Percentiles rank a stretch among this genome's conserved stretches.
Evolutionary conservation across 2,888 invertebrate genomes (phyloP).

Genomic region (Mimas tiliae): DNA sequence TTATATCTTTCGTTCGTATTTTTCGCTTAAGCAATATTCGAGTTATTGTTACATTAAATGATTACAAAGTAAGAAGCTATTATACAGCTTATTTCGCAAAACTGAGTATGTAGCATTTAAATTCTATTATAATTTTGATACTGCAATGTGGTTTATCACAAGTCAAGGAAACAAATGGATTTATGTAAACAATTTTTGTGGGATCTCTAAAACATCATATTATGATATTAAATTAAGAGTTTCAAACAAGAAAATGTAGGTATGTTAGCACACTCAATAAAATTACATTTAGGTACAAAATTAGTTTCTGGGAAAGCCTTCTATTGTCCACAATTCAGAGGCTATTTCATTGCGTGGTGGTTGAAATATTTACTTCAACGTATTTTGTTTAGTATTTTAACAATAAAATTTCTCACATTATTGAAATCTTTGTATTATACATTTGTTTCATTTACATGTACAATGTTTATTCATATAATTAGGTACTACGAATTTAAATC

Average conservation of each 20-base stretch:
- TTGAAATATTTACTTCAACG: slow-evolving; percentile 22
- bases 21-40: slow-evolving; percentile 67
- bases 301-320: slow-evolving; percentile 13
- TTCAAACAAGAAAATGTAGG: slow-evolving; percentile 1
- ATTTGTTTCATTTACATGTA: slow-evolving; percentile 32
- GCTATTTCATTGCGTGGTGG: slow-evolving; percentile 22
- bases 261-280: slow-evolving; percentile 8
- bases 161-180: not conserved
- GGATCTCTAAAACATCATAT: not conserved
- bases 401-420: slow-evolving; percentile 37
- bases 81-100: not conserved
- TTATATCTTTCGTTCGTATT: slow-evolving; percentile 76
- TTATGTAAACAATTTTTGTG: not conserved
- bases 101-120: not conserved
- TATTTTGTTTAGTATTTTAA: slow-evolving; percentile 11
- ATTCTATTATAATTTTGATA: not conserved
- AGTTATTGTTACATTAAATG: slow-evolving; percentile 62
- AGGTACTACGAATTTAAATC: not conserved
- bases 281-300: slow-evolving; percentile 15
- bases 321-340: slow-evolving; percentile 9
- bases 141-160: not conserved
- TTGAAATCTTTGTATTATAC: slow-evolving; percentile 39
- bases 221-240: not conserved
- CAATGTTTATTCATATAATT: not conserved
- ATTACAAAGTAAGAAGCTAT: slow-evolving; percentile 50